phyloP scores from a whole-genome alignment of 64 coral and sea anemone genomes.

The Trachythela sp. region DNA sequence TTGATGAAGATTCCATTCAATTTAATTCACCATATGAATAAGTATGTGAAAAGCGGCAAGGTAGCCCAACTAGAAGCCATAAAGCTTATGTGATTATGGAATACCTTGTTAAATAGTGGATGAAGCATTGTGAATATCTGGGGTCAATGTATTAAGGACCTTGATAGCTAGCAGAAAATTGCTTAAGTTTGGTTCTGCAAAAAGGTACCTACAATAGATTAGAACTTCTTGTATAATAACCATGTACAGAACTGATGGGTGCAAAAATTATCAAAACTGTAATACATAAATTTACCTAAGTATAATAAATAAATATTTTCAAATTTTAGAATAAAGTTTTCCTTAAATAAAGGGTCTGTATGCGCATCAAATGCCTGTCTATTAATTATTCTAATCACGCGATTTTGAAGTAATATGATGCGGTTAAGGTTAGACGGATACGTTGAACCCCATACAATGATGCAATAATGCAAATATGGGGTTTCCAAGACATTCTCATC shows the following conservation, averaged over 20 bases:
- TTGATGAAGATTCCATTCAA: too few species aligned
- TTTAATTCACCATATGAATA: too few species aligned
- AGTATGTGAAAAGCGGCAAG: too few species aligned
- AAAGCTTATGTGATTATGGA: too few species aligned
- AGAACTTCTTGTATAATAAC: slow-evolving; percentile 21
- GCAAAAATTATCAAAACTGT: slow-evolving; percentile 9
- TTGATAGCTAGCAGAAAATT: background rate
- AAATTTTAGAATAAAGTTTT: background rate
- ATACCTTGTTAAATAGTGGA: too few species aligned
- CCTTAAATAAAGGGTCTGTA: background rate
- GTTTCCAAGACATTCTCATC: slow-evolving; percentile 32
- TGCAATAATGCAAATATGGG: slow-evolving; percentile 31
- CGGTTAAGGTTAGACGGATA: slow-evolving; percentile 29
- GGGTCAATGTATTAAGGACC: slow-evolving; percentile 1
- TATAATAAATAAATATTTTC: slow-evolving; percentile 4
- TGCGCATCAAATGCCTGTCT: slow-evolving; percentile 4
- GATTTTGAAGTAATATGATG: slow-evolving; percentile 22
- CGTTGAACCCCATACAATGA: slow-evolving; percentile 32
- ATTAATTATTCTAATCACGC: slow-evolving; percentile 27
- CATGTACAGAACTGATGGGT: background rate
- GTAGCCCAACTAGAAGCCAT: too few species aligned
- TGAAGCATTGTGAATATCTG: too few species aligned
- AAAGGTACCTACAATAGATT: slow-evolving; percentile 6
- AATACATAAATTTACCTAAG: slow-evolving; percentile 1
- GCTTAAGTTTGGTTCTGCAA: background rate